Percentiles rank a stretch among this genome's conserved stretches.
Evolutionary conservation across 2,888 invertebrate species (phyloP).

Genomic region (Acanthopleura granulata): DNA sequence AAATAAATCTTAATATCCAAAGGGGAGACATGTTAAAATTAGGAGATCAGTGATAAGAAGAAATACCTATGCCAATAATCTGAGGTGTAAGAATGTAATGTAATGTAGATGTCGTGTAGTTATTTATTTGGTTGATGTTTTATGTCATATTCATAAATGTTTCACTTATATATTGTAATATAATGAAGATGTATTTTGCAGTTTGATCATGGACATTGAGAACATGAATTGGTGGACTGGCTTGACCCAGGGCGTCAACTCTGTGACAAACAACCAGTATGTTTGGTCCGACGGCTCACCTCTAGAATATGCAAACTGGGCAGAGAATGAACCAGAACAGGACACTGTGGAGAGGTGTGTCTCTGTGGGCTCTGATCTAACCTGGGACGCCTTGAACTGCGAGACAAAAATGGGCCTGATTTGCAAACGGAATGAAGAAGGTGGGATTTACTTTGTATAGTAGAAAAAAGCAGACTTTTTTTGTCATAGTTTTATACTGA

Average conservation of each 20-base stretch:
- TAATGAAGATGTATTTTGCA: background rate
- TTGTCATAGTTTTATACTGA: no score
- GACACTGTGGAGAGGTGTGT: constrained; percentile 2
- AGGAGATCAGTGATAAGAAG: no score
- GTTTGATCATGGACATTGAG: background rate
- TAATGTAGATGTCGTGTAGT: no score
- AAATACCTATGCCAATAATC: no score
- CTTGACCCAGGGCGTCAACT: background rate
- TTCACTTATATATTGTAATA: no score
- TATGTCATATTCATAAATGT: no score
- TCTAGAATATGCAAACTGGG: background rate
- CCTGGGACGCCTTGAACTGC: background rate
- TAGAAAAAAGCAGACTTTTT: no score
- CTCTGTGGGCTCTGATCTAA: background rate
- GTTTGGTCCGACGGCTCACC: background rate
- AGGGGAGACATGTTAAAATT: no score
- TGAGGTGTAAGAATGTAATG: no score
- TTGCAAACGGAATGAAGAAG: constrained; percentile 2
- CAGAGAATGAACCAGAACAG: background rate
- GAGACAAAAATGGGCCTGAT: background rate
- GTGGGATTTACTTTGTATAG: background rate
- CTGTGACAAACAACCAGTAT: background rate
- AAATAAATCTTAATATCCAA: no score
- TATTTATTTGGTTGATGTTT: no score
- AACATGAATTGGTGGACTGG: background rate